Percentiles rank a stretch among this genome's conserved stretches.
Conservation (phyloP, 1,140 invertebrate genomes). For the Trachelipus rathkii region DNA sequence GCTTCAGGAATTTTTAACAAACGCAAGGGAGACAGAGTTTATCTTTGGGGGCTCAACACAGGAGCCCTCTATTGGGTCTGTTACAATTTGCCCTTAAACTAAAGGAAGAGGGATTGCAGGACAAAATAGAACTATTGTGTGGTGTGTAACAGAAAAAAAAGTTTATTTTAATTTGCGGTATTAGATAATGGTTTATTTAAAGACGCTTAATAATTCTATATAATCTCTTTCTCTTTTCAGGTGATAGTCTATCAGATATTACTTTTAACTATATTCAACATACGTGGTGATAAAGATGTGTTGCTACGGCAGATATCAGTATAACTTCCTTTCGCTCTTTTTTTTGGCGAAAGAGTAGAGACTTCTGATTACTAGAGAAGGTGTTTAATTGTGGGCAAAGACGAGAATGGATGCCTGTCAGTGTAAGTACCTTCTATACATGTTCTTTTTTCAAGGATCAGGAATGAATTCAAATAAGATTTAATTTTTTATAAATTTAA, state of each 20-base stretch:
- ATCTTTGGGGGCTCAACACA: background rate
- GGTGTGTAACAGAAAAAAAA: too few species aligned
- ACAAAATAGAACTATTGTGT: conserved; percentile 23
- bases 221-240: conserved; percentile 21
- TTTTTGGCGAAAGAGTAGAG: conserved; percentile 24
- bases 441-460: too few species aligned
- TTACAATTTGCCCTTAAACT: conserved; percentile 29
- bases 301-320: conserved; percentile 33
- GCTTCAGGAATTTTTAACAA: background rate
- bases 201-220: too few species aligned
- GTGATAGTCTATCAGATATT: conserved; percentile 27
- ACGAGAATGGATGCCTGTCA: conserved; percentile 20
- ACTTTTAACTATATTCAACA: conserved; percentile 28
- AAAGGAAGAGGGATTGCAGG: conserved; percentile 11
- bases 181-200: too few species aligned
- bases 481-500: too few species aligned
- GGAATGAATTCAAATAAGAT: too few species aligned
- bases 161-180: too few species aligned
- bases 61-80: conserved; percentile 29
- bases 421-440: conserved; percentile 8
- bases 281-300: conserved; percentile 38
- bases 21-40: background rate
- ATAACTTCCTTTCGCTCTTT: conserved; percentile 33
- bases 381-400: background rate
- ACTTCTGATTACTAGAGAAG: conserved; percentile 12